Conservation (phyloP, 2,113 vertebrate genomes). For the Tonatia bakeri region DNA sequence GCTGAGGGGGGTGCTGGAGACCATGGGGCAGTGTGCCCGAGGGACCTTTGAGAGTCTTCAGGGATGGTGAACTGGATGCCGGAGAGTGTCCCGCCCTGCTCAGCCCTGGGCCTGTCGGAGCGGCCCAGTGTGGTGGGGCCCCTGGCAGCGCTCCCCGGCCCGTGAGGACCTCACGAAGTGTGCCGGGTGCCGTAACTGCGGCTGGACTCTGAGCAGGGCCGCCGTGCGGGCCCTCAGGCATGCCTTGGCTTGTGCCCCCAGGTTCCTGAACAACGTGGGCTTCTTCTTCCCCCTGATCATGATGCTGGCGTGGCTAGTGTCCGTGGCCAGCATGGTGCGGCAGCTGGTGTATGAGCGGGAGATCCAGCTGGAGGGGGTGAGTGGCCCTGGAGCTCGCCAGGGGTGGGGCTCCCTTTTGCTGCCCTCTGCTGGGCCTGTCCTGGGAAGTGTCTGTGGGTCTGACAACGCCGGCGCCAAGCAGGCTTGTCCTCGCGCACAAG, state of each 20-base stretch:
- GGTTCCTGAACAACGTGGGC: constrained; percentile 80
- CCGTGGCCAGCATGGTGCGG: constrained; percentile 80
- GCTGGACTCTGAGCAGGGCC: neutral
- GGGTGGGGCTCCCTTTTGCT: neutral
- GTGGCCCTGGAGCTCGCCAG: neutral
- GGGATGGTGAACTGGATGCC: no score
- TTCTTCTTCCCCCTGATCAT: constrained; percentile 82
- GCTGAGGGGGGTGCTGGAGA: neutral
- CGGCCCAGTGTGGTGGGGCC: fast-evolving
- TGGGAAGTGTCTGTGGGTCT: neutral
- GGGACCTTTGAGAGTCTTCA: neutral
- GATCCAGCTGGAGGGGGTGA: constrained; percentile 82
- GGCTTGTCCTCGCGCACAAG: neutral
- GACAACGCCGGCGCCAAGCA: neutral
- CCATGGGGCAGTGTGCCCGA: no score
- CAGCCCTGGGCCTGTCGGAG: neutral
- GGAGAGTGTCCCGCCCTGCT: fast-evolving
- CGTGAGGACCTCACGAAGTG: neutral
- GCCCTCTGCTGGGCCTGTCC: neutral
- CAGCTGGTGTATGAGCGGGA: constrained; percentile 82
- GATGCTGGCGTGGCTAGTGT: constrained; percentile 82
- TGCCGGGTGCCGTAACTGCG: fast-evolving
- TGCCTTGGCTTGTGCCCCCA: constrained; percentile 8
- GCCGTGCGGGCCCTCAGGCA: neutral
- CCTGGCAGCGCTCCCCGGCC: neutral